These are phyloP conservation scores for Hirtodrosophila cameraria DNA, from an alignment of 2,888 invertebrate species.

Conservation along the genomic window DNA sequence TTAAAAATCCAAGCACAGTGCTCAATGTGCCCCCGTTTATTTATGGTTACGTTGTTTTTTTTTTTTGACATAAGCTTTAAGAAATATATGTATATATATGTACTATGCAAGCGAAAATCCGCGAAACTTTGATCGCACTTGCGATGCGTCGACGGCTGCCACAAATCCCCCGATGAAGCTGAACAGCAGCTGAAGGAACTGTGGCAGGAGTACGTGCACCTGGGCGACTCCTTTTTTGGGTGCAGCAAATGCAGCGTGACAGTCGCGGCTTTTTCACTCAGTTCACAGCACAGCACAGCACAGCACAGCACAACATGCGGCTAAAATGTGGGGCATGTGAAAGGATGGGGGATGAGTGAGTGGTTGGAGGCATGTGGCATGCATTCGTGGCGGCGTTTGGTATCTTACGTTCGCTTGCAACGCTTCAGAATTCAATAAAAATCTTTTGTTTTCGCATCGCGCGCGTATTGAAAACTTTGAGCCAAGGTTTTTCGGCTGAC, in stretches of 20 bases:
- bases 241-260: constrained; percentile 71
- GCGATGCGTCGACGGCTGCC: constrained; percentile 40
- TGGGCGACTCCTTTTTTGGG: constrained; percentile 27
- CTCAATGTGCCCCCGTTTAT: constrained; percentile 53
- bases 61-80: constrained; percentile 73
- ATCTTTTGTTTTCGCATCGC: constrained; percentile 72
- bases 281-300: constrained; percentile 24
- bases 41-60: constrained; percentile 66
- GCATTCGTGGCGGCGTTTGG: constrained; percentile 4
- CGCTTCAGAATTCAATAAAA: constrained; percentile 76
- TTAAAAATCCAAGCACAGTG: neutral
- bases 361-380: constrained; percentile 17
- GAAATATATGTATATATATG: no score
- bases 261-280: constrained; percentile 69
- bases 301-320: constrained; percentile 34
- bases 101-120: constrained; percentile 50
- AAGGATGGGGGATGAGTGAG: neutral
- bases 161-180: constrained; percentile 34
- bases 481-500: constrained; percentile 62
- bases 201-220: constrained; percentile 50
- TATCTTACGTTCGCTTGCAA: constrained; percentile 13
- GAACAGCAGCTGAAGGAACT: constrained; percentile 2
- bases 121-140: constrained; percentile 67
- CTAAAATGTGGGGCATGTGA: constrained; percentile 26
- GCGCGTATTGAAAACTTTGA: constrained; percentile 74